Conservation (phyloP, 2,888 invertebrate genomes). For the Rhamphomyia laevipes region DNA sequence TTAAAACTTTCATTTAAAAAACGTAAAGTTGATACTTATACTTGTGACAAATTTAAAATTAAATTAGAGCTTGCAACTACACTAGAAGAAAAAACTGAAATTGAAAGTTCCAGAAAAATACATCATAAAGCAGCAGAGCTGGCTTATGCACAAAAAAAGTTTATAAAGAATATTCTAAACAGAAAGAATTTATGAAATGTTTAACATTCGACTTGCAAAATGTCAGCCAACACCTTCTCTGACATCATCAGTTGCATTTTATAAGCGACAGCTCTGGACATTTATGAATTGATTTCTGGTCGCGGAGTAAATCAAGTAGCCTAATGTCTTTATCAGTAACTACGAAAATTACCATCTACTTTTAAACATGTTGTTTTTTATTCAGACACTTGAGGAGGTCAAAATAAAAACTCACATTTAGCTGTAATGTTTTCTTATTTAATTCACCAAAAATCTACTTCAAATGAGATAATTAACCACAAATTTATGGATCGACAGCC, state of each 20-base stretch:
- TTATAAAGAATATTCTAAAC: no score
- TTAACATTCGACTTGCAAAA: neutral
- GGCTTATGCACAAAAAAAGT: no score
- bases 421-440: neutral
- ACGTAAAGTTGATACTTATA: no score
- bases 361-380: neutral
- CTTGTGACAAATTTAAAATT: no score
- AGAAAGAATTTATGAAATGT: no score
- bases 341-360: neutral
- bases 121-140: no score
- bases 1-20: no score
- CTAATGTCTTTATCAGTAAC: neutral
- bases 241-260: neutral
- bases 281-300: neutral
- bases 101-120: no score
- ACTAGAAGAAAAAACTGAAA: no score
- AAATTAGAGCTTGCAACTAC: no score
- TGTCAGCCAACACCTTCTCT: neutral
- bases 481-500: no score
- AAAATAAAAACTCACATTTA: neutral
- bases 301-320: slow-evolving; percentile 1
- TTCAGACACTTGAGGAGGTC: neutral
- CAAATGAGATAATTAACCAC: neutral
- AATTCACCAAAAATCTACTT: no score
- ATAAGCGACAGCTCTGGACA: neutral